Evolutionary conservation across 2,888 invertebrate genomes (phyloP).

Genomic region (Ornithoptera alexandrae): DNA sequence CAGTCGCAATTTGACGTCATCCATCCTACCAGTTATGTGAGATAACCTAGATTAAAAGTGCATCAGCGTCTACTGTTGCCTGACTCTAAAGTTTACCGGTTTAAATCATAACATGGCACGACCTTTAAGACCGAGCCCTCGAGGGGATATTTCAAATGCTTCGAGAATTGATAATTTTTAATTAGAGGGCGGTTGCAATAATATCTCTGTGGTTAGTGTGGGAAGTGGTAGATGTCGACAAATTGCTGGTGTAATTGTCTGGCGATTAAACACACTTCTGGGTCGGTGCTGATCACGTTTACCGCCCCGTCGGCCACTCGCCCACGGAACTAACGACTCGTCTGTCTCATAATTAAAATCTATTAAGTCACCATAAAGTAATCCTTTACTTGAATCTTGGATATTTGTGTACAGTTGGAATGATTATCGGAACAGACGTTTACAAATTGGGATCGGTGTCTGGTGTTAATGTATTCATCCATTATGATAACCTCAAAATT

Average conservation of each 20-base stretch:
- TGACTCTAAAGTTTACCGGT: conserved; percentile 1
- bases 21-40: no score
- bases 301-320: not conserved
- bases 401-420: no score
- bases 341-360: not conserved
- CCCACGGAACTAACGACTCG: not conserved
- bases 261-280: conserved; percentile 47
- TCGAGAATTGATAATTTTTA: conserved; percentile 11
- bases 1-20: no score
- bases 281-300: conserved; percentile 32
- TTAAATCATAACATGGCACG: conserved; percentile 10
- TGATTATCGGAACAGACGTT: no score
- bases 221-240: conserved; percentile 44
- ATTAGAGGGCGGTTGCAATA: conserved; percentile 13
- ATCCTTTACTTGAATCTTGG: not conserved
- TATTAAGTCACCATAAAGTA: not conserved
- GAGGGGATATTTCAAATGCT: conserved; percentile 22
- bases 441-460: no score
- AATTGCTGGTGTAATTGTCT: conserved; percentile 55
- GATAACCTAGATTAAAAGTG: no score
- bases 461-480: no score
- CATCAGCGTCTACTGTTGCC: not conserved
- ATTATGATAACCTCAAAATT: no score
- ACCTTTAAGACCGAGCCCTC: conserved; percentile 7
- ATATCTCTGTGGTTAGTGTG: conserved; percentile 34